These are phyloP conservation scores for Ophion costatus DNA, from an alignment of 2,888 invertebrate species.

Conservation along the genomic window DNA sequence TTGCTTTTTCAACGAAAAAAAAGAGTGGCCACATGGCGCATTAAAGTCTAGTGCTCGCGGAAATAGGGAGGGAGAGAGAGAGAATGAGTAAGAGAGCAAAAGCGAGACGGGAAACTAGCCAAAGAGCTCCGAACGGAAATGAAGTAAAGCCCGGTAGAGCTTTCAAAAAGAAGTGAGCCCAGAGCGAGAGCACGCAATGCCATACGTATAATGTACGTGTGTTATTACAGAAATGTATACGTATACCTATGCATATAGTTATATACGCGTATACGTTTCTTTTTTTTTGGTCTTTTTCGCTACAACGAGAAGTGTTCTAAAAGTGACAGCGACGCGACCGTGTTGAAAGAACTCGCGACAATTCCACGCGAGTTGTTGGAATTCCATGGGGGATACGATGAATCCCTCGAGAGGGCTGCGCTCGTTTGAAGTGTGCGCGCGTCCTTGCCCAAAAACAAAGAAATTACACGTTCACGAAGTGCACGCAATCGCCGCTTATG, in stretches of 20 bases:
- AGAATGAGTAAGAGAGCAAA: slow-evolving; percentile 33
- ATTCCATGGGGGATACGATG: slow-evolving; percentile 14
- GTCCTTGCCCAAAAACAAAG: not conserved
- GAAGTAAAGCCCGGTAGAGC: slow-evolving; percentile 61
- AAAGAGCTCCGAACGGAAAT: slow-evolving; percentile 60
- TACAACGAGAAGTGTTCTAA: slow-evolving; percentile 15
- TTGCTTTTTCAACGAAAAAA: slow-evolving; percentile 64
- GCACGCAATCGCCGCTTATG: no score
- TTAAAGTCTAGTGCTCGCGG: slow-evolving; percentile 58
- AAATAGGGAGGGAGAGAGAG: slow-evolving; percentile 42
- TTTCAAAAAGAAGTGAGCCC: slow-evolving; percentile 56
- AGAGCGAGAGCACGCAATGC: slow-evolving; percentile 40
- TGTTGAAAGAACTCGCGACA: slow-evolving; percentile 25
- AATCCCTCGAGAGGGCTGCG: slow-evolving; percentile 29
- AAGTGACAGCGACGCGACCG: slow-evolving; percentile 22
- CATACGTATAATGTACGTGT: slow-evolving; percentile 36
- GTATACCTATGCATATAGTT: slow-evolving; percentile 11
- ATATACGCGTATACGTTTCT: slow-evolving; percentile 1
- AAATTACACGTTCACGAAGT: not conserved
- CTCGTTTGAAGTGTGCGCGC: not conserved
- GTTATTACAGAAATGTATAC: slow-evolving; percentile 51
- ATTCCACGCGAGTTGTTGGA: slow-evolving; percentile 14
- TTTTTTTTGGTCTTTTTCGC: not conserved
- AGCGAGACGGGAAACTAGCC: slow-evolving; percentile 28
- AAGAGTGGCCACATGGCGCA: slow-evolving; percentile 57